Evolutionary conservation across 2,113 vertebrate species (phyloP), one percentile per base, ranked within the genome.

Genomic region (Rhinichthys klamathensis): DNA sequence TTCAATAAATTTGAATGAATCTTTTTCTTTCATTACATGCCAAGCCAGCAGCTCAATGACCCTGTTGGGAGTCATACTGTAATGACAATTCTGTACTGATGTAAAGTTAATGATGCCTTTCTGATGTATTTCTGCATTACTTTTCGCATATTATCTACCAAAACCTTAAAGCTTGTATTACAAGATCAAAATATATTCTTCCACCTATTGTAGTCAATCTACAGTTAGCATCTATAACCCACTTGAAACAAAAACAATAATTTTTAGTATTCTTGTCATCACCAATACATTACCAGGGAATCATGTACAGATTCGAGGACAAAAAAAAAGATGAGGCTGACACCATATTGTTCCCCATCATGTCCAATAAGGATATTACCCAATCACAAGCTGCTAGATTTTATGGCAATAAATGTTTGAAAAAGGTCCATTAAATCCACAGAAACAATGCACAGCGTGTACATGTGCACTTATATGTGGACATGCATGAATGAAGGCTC

Each of bases 401-500:
- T 70, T 69, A 90, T 84, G 86, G 89, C 88, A 92, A 90, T 88
- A 90, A 80, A 89, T 91, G 82, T 81, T 82, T 85, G 85, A 87
- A 90, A 89, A 90, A 60, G 60, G 86, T 91, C 89, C 90, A 91
- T 86, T 91, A 82, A 92, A 87, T 90, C 86, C 86, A 82, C 86
- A 89, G 75, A 86, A 85, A 51, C 60, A 85, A 63, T 85, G 89
- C 72, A 60, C 84, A 84, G 72, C 35, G n/a, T 82, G 72, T 61
- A 74, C 67, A 88, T 86, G 81, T 84, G 56, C 76, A 72, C 84
- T 30, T 77, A 76, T 3, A 75, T 81, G 72, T 82, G 60, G 84
- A 89, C 92, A 94, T 94, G 93, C 91, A 93, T 88, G 89, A 89
- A 81, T 82, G 84, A 89, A 90, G 84, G 61, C 75, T 81, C 58